A percentile compares a stretch with the other conserved stretches of the same genome.
These are phyloP conservation scores for Octopus bimaculoides DNA, from an alignment of 1,140 invertebrate genomes.

Conservation along the genomic window DNA sequence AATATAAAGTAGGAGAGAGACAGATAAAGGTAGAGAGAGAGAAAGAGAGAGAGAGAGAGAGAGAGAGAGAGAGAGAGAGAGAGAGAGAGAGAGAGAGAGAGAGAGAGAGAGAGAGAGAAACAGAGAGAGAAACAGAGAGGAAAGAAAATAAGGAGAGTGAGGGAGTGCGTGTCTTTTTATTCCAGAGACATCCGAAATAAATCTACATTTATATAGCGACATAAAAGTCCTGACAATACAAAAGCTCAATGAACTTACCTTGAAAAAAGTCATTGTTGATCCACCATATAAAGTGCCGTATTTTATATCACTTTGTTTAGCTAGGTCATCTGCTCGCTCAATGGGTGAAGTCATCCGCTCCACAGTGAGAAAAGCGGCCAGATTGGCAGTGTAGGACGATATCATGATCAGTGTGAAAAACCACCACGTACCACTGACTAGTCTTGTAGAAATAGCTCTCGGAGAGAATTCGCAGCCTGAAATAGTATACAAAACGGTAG, in stretches of 20 bases:
- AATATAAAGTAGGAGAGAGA: no score
- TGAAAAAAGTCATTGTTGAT: conserved; percentile 93
- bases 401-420: conserved; percentile 98
- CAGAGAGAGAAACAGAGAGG: no score
- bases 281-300: conserved; percentile 91
- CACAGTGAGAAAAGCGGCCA: conserved; percentile 53
- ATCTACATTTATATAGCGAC: neutral
- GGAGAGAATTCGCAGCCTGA: conserved; percentile 56
- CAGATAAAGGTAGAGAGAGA: neutral
- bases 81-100: neutral
- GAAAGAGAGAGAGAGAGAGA: no score
- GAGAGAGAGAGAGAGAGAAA: neutral
- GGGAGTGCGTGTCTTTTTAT: neutral
- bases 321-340: conserved; percentile 54
- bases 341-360: conserved; percentile 47
- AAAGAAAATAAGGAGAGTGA: neutral
- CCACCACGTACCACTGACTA: conserved; percentile 97
- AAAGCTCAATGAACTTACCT: conserved; percentile 63
- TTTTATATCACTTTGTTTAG: conserved; percentile 86
- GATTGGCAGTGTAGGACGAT: conserved; percentile 88
- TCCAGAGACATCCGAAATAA: neutral
- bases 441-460: conserved; percentile 55
- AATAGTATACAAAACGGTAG: conserved; percentile 48
- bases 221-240: conserved; percentile 65
- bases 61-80: neutral